A percentile compares a stretch with the other conserved stretches of the same genome.
phyloP scores from a whole-genome alignment of 2,113 vertebrate species.

The Mesoclemmys tuberculata region DNA sequence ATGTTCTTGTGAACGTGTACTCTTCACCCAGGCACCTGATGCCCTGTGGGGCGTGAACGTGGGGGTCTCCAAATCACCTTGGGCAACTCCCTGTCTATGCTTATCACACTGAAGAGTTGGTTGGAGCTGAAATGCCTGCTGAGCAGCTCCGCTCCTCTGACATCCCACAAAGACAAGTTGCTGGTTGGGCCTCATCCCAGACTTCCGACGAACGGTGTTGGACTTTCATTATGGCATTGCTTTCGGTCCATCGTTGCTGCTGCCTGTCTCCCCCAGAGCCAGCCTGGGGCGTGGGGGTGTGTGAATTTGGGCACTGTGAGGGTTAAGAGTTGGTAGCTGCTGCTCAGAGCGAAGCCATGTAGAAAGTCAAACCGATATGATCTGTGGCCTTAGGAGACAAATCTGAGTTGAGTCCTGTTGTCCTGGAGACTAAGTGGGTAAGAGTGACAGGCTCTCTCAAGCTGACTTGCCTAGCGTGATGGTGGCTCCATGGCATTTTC shows the following conservation, averaged over 20 bases:
- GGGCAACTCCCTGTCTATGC: not conserved
- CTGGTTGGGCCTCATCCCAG: not conserved
- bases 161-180: not conserved
- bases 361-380: not conserved
- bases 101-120: not conserved
- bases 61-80: not conserved
- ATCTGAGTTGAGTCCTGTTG: not conserved
- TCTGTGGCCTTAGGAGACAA: not conserved
- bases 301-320: not conserved
- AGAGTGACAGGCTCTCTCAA: not conserved
- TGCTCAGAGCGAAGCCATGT: not conserved
- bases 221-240: not conserved
- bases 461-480: no score
- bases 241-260: not conserved
- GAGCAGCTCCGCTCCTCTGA: not conserved
- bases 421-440: not conserved
- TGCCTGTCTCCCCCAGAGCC: not conserved
- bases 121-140: not conserved
- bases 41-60: not conserved
- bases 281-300: not conserved
- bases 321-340: not conserved
- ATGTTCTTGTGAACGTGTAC: not conserved
- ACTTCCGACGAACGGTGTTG: not conserved
- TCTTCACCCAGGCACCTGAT: not conserved
- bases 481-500: no score